Base-by-base conservation (phyloP, 2,113 vertebrate species). In the Pardalotus punctatus region DNA sequence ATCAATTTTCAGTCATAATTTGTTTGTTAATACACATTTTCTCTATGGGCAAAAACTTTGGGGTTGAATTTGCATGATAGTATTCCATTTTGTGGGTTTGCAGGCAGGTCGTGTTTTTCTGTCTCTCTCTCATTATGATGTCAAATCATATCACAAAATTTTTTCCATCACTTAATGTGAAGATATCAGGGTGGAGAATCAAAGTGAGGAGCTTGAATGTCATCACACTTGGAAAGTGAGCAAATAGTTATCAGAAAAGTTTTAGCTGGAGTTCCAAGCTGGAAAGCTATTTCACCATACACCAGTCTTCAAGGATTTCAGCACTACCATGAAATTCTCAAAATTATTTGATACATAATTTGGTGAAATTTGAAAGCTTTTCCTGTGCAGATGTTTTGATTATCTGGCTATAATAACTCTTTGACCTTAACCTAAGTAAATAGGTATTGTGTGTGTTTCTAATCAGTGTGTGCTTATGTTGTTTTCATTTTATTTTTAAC, bases 301-400 rank as follows among this genome's bases (percentile, higher is more conserved):
- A 57, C 5, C 29, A 60, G 1, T 62, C 56, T 86, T 95, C 86
- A 88, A 93, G 66, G 51, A 67, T 88, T 92, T 88, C 43, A 73
- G 6, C 15, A 78, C 47, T 51, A 90, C 25, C 71, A 56, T 0
- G 10, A 80, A 60, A 58, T 10, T 33, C 51, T 64, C 56, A 92
- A 65, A 95, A 70, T 80, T 2, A 84, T 87, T 91, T 88, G 87
- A 38, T 88, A 53, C 5, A 25, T 90, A 83, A 90, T 72, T 93
- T 85, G 67, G 22, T 90, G n/a, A 96, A 95, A 88, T 90, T 19
- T 82, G 79, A 91, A 94, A 90, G 51, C 43, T 82, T 73, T 86
- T 90, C 76, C 56, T 90, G 43, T 78, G 56, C 79, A 94, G 67
- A 78, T 92, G 56, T 94, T 94, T 82, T 77, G 62, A 21, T 93